phyloP scores from a whole-genome alignment of 2,113 vertebrate genomes.

The Hipposideros armiger region DNA sequence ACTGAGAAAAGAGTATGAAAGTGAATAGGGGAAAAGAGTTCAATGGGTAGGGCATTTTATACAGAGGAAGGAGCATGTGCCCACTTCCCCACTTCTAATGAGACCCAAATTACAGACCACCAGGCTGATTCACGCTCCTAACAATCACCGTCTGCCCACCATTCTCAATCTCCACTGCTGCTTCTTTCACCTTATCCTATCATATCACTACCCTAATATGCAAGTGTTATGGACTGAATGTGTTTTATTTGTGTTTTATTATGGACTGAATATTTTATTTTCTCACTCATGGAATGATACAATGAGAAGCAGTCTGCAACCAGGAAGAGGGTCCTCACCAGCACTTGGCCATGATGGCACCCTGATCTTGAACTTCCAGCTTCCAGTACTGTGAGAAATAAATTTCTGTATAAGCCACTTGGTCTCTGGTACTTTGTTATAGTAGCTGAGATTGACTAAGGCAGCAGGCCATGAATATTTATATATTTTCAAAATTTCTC shows the following conservation, averaged over 20 bases:
- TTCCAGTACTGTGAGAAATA: not conserved
- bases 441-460: not conserved
- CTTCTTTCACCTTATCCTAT: not conserved
- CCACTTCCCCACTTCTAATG: not conserved
- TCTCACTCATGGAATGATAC: not conserved
- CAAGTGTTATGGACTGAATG: not conserved
- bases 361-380: not conserved
- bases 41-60: not conserved
- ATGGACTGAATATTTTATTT: too few species aligned
- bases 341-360: not conserved
- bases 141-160: not conserved
- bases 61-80: not conserved
- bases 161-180: not conserved
- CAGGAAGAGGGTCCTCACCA: not conserved
- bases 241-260: too few species aligned
- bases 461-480: not conserved
- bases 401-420: not conserved
- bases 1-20: not conserved
- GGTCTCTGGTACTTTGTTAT: not conserved
- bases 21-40: accelerated
- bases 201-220: not conserved
- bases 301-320: not conserved
- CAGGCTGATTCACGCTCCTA: not conserved
- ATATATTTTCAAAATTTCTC: not conserved
- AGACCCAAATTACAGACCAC: not conserved